Evolutionary conservation across 2,113 vertebrate genomes (phyloP).

Genomic region (Chaetodon trifascialis): DNA sequence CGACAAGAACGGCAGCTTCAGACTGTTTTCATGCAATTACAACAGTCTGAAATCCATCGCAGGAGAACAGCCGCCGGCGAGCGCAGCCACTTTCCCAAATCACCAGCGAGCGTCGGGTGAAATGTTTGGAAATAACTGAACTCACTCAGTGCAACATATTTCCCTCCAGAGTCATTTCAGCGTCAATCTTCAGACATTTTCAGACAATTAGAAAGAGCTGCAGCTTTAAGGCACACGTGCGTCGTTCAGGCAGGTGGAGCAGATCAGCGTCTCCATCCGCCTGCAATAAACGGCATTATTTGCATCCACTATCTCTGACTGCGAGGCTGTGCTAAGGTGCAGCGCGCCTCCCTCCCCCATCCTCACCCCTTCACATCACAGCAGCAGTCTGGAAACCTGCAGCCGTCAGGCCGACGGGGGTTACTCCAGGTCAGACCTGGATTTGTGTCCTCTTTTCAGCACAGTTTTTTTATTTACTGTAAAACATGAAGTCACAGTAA

Average conservation of each 20-base stretch:
- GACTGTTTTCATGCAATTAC: not conserved
- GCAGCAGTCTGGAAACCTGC: constrained; percentile 35
- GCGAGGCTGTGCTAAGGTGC: not conserved
- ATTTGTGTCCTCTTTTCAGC: constrained; percentile 13
- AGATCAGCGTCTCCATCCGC: constrained; percentile 10
- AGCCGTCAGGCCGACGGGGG: constrained; percentile 5
- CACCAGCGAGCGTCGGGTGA: not conserved
- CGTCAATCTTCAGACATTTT: not conserved
- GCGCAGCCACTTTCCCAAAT: constrained; percentile 9
- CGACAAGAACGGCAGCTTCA: not conserved
- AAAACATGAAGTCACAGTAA: not conserved
- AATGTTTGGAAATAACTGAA: constrained; percentile 2
- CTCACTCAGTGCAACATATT: not conserved
- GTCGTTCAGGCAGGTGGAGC: not conserved
- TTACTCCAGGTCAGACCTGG: constrained; percentile 15
- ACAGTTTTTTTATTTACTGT: not conserved
- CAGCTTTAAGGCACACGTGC: not conserved
- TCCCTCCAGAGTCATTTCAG: not conserved
- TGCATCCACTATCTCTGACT: not conserved
- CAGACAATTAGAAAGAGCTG: constrained; percentile 24
- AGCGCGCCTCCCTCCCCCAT: not conserved
- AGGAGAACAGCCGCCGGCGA: constrained; percentile 4
- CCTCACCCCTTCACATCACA: not conserved
- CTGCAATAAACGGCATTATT: not conserved
- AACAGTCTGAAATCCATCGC: not conserved